phyloP scores from a whole-genome alignment of 2,888 invertebrate species.

The Synergus laeviventris region DNA sequence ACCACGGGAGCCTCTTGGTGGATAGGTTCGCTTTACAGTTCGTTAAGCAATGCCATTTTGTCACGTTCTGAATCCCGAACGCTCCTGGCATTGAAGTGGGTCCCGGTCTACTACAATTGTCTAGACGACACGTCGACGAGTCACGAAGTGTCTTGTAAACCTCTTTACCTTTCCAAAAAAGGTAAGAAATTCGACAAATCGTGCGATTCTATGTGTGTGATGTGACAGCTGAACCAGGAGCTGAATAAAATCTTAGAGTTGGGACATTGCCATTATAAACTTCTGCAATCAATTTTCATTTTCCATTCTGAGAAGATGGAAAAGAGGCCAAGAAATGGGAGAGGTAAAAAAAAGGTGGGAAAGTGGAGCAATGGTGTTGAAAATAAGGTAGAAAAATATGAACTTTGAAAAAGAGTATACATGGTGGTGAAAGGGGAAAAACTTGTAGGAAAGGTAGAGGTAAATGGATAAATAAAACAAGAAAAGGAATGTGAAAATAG shows the following conservation, averaged over 20 bases:
- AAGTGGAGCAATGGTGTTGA: too few species aligned
- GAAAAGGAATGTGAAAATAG: too few species aligned
- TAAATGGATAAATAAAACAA: too few species aligned
- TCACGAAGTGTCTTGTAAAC: slow-evolving; percentile 29
- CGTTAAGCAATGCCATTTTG: slow-evolving; percentile 69
- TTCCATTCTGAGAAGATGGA: too few species aligned
- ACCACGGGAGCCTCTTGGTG: slow-evolving; percentile 39
- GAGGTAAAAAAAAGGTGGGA: too few species aligned
- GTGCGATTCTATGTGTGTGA: not conserved
- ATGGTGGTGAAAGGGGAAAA: too few species aligned
- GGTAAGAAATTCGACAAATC: not conserved
- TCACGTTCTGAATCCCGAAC: slow-evolving; percentile 61
- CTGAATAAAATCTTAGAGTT: not conserved
- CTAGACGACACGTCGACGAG: slow-evolving; percentile 48
- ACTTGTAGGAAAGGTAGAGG: too few species aligned
- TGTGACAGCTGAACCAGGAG: not conserved
- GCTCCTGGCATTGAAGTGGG: slow-evolving; percentile 46
- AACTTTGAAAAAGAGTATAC: too few species aligned
- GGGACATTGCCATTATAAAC: not conserved
- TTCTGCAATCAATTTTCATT: not conserved
- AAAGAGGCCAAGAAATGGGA: too few species aligned
- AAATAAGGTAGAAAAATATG: too few species aligned
- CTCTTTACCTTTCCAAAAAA: not conserved
- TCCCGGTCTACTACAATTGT: slow-evolving; percentile 50
- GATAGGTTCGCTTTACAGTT: slow-evolving; percentile 63